Percentiles rank a stretch among this genome's conserved stretches.
Conservation (phyloP, 37 sponge, comb jelly and placozoan genomes). For the Tethya wilhelma region DNA sequence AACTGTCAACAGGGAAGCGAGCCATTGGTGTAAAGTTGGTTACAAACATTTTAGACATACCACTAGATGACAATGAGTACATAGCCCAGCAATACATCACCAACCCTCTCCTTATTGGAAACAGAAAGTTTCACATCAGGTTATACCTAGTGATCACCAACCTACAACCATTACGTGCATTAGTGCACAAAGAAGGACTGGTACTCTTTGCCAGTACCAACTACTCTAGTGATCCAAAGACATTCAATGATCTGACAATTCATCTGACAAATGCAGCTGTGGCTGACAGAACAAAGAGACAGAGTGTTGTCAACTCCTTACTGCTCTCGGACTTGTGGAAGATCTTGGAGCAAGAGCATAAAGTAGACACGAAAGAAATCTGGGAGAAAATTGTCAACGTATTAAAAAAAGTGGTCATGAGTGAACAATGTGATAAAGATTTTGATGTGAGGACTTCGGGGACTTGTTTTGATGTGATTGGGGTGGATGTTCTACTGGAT, state of each 20-base stretch:
- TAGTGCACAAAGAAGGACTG: constrained; percentile 87
- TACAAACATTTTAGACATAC: constrained; percentile 44
- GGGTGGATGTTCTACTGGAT: constrained; percentile 83
- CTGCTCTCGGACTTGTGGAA: constrained; percentile 77
- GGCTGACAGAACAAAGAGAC: constrained; percentile 73
- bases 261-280: constrained; percentile 93
- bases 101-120: constrained; percentile 69
- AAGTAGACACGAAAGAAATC: constrained; percentile 31
- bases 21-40: constrained; percentile 73
- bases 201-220: constrained; percentile 83
- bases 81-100: constrained; percentile 78
- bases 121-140: constrained; percentile 85
- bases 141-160: constrained; percentile 84
- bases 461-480: constrained; percentile 89
- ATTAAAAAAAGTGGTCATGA: constrained; percentile 75
- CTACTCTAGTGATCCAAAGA: constrained; percentile 50
- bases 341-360: constrained; percentile 28
- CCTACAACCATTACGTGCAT: constrained; percentile 71
- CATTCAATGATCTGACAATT: constrained; percentile 36
- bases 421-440: constrained; percentile 69
- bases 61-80: constrained; percentile 33
- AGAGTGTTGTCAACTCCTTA: constrained; percentile 68
- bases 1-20: constrained; percentile 84
- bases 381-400: constrained; percentile 62
- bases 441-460: constrained; percentile 62